Base-by-base conservation (phyloP, 2,113 vertebrate genomes). In the Benitochromis conjunctus region DNA sequence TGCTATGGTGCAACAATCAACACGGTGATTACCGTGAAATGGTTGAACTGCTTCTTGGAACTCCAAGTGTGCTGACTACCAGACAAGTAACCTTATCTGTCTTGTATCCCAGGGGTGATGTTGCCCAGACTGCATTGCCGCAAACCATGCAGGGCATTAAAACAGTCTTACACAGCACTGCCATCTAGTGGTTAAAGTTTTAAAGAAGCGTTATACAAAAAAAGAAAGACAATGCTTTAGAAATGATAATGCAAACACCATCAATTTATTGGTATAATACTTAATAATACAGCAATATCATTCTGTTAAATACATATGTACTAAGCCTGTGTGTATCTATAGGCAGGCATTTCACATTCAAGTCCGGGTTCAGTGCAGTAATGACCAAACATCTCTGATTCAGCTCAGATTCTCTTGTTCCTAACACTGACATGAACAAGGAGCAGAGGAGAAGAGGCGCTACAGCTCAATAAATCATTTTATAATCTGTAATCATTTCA, bases 341-440 rank as follows among this genome's bases (percentile, higher is more conserved):
- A 79, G 74, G 88, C 89, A 93, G 92, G 91, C 88, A 19, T 92
- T 94, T 91, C 85, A 92, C 93, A 94, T 94, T 94, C 91, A 91
- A 60, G 82, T 92, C 85, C 87, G 81, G 90, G 86, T 92, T 92
- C 86, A 92, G 92, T 93, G 90, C 91, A 92, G 82, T 81, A 84
- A 91, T 51, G 71, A 78, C 76, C 62, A 90, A 87, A 82, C 53
- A 77, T 56, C 66, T 46, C 66, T 56, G 19, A 77, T 62, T 81
- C 31, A 13, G 89, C 58, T 81, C 76, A 48, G 69, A 66, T 86
- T 74, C 5, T 87, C 13, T 80, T 56, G 26, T 78, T 79, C 34
- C 48, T 16, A 82, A 64, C 81, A 53, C 31, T 64, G 31, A 81
- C 24, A 38, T 34, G 71, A 82, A 79, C 19, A 3, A 58, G 69